phyloP scores from a whole-genome alignment of 2,797 vertebrate species.

The Intellagama lesueurii region DNA sequence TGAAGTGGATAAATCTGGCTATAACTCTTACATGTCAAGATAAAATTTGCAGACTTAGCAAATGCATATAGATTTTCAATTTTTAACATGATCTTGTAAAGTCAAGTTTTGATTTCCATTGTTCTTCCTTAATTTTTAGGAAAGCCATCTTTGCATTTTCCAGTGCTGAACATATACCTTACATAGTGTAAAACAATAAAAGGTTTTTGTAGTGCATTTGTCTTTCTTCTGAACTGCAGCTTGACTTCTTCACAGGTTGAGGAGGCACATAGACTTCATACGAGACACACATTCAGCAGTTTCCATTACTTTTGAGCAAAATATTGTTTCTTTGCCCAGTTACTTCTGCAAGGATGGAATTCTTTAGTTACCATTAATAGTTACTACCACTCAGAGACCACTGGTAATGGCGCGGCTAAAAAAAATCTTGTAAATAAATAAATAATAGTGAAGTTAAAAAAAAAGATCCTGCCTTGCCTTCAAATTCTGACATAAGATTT shows the following conservation, averaged over 20 bases:
- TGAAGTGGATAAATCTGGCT: too few species aligned
- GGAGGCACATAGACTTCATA: too few species aligned
- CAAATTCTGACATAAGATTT: too few species aligned
- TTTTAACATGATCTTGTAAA: neutral
- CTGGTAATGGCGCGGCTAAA: too few species aligned
- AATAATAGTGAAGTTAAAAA: too few species aligned
- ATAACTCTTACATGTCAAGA: too few species aligned
- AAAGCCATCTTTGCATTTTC: neutral
- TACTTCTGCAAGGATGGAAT: neutral
- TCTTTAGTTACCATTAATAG: neutral
- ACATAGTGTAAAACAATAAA: neutral
- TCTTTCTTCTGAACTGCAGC: neutral
- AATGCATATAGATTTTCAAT: neutral
- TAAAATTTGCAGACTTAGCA: too few species aligned
- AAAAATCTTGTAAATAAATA: too few species aligned
- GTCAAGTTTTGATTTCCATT: neutral
- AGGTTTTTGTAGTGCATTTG: neutral
- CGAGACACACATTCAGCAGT: neutral
- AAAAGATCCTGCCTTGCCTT: too few species aligned
- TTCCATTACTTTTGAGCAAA: neutral
- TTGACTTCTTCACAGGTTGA: too few species aligned
- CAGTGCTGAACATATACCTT: neutral
- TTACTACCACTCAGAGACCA: too few species aligned
- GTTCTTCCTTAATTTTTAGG: neutral
- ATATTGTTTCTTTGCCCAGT: neutral